Evolutionary conservation across 2,888 invertebrate genomes (phyloP).

Genomic region (Liodrosophila aerea): DNA sequence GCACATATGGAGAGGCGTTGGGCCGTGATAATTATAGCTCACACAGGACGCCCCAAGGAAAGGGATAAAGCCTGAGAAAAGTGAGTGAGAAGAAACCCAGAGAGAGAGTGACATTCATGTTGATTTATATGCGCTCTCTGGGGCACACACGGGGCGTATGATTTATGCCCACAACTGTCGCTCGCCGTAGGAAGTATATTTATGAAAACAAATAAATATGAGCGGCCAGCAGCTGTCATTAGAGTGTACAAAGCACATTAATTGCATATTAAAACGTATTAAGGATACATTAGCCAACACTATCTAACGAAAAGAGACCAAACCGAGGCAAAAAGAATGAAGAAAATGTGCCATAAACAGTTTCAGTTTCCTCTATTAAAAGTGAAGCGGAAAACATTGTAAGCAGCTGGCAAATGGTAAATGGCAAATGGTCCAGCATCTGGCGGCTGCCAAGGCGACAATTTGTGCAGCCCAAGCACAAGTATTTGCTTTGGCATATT

Average conservation of each 20-base stretch:
- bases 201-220: conserved; percentile 58
- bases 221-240: conserved; percentile 34
- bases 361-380: conserved; percentile 47
- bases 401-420: conserved; percentile 4
- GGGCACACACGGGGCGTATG: conserved; percentile 42
- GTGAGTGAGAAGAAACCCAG: neutral
- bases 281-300: conserved; percentile 61
- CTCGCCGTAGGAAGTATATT: conserved; percentile 21
- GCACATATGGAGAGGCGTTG: conserved; percentile 29
- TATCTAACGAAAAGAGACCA: conserved; percentile 19
- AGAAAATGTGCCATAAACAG: conserved; percentile 38
- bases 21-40: conserved; percentile 35
- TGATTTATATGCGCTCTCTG: conserved; percentile 55
- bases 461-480: conserved; percentile 39
- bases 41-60: neutral
- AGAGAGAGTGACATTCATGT: conserved; percentile 39
- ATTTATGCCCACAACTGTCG: conserved; percentile 46
- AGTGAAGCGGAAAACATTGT: conserved; percentile 33
- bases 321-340: neutral
- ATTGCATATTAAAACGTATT: conserved; percentile 66
- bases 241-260: conserved; percentile 50
- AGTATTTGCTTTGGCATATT: conserved; percentile 63
- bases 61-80: conserved; percentile 7
- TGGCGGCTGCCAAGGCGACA: conserved; percentile 38
- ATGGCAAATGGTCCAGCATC: no score